Evolutionary conservation across 1,140 invertebrate genomes (phyloP).

Genomic region (Megalopta genalis): DNA sequence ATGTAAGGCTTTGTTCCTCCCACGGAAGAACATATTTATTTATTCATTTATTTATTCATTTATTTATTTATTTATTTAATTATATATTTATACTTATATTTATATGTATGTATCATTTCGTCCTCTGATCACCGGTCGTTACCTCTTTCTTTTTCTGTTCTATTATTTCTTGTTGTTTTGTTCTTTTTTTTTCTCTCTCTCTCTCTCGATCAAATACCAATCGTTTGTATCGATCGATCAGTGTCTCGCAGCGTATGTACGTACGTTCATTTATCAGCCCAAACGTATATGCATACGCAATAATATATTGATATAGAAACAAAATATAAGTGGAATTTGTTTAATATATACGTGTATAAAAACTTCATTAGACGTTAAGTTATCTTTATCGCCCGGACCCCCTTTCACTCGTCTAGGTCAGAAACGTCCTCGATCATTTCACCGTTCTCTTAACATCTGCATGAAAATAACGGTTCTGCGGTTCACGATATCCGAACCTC

Average conservation of each 20-base stretch:
- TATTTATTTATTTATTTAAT: conserved; percentile 45
- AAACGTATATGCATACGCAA: conserved; percentile 37
- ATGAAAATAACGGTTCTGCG: background rate
- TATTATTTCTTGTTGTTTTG: background rate
- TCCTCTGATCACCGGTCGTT: conserved; percentile 29
- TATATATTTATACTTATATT: conserved; percentile 26
- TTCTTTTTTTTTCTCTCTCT: conserved; percentile 10
- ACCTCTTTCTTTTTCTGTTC: background rate
- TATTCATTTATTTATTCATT: conserved; percentile 23
- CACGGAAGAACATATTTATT: conserved; percentile 33
- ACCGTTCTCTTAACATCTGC: background rate
- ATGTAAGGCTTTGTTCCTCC: conserved; percentile 62
- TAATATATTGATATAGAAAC: conserved; percentile 54
- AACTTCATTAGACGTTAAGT: conserved; percentile 58
- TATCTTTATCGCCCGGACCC: background rate
- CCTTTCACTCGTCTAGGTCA: background rate
- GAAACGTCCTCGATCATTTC: conserved; percentile 33
- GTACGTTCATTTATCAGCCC: conserved; percentile 7
- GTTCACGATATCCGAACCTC: background rate
- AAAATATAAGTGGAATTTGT: conserved; percentile 66
- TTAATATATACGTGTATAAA: conserved; percentile 66
- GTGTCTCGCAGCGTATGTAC: conserved; percentile 31
- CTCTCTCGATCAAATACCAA: background rate
- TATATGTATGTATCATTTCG: conserved; percentile 19
- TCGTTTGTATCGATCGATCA: background rate